Conservation (phyloP, 2,888 invertebrate genomes). For the Lottia scabra region DNA sequence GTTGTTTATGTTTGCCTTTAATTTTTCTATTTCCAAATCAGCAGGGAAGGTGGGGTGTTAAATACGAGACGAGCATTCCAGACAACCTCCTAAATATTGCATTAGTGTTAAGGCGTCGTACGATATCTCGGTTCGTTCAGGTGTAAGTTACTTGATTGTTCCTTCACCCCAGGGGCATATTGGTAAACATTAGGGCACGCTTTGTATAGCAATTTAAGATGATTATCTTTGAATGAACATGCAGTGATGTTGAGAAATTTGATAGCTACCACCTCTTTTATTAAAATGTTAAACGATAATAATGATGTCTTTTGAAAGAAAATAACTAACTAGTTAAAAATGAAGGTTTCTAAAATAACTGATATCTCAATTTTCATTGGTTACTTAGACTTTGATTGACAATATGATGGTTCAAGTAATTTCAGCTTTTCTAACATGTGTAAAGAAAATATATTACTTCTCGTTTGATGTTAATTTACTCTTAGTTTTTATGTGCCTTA, state of each 20-base stretch:
- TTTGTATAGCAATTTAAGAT: background rate
- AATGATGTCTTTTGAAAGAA: slow-evolving; percentile 1
- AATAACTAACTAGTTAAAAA: too few species aligned
- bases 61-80: too few species aligned
- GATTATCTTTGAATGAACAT: background rate
- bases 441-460: background rate
- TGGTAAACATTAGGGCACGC: background rate
- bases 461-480: background rate
- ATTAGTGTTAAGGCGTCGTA: background rate
- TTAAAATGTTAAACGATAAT: background rate
- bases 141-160: background rate
- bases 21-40: too few species aligned
- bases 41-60: too few species aligned
- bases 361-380: background rate
- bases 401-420: background rate
- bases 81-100: too few species aligned
- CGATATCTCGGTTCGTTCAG: background rate
- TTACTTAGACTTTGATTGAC: background rate
- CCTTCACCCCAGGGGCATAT: slow-evolving; percentile 2
- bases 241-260: background rate
- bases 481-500: background rate
- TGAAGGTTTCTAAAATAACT: background rate
- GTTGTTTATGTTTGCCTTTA: too few species aligned
- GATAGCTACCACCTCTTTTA: background rate
- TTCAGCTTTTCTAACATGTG: background rate